phyloP scores from a whole-genome alignment of 1,140 invertebrate genomes.

The Vanessa tameamea region DNA sequence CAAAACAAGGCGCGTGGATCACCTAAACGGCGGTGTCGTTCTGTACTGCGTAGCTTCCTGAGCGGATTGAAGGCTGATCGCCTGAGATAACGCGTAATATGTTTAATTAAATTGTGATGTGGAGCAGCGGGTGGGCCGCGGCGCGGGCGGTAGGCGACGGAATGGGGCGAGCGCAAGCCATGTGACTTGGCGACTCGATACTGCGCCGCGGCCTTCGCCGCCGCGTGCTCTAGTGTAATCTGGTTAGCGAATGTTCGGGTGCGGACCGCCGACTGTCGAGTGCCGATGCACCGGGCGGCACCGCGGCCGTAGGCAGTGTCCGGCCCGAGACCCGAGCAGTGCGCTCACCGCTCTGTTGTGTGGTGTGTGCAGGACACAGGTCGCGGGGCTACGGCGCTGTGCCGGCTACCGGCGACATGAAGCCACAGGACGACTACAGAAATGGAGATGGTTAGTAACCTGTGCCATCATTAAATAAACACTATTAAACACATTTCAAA shows the following conservation, averaged over 20 bases:
- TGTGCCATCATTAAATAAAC: neutral
- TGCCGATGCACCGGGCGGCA: conserved; percentile 10
- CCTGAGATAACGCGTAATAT: conserved; percentile 26
- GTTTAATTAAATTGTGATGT: conserved; percentile 34
- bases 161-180: conserved; percentile 39
- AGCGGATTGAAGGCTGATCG: conserved; percentile 8
- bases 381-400: neutral
- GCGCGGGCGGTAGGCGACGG: neutral
- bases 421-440: conserved; percentile 57
- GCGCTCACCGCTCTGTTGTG: conserved; percentile 29
- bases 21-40: conserved; percentile 11
- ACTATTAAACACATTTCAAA: too few relatives aligned
- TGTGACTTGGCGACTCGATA: conserved; percentile 47
- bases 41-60: conserved; percentile 16
- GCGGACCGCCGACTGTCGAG: neutral
- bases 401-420: conserved; percentile 42
- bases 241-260: conserved; percentile 38
- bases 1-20: conserved; percentile 38
- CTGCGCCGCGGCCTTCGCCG: conserved; percentile 55
- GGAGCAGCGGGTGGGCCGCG: conserved; percentile 15
- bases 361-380: conserved; percentile 24
- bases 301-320: conserved; percentile 4
- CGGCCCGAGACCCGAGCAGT: neutral
- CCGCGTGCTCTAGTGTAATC: conserved; percentile 49
- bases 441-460: conserved; percentile 58